Conservation (phyloP, 2,888 invertebrate genomes). For the Iselma pallidipennis region DNA sequence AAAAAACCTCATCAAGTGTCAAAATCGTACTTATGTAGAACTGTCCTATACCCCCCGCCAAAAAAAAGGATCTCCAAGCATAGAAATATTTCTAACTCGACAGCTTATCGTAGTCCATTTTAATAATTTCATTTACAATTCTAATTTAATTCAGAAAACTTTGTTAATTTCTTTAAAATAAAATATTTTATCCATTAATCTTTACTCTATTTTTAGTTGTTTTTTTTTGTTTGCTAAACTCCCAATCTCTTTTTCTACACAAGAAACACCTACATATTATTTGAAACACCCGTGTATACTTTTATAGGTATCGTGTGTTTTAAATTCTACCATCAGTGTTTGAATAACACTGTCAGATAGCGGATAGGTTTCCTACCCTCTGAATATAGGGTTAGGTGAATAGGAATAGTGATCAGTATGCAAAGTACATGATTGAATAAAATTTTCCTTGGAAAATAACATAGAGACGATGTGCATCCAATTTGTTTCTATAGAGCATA, state of each 20-base stretch:
- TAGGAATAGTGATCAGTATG: conserved; percentile 31
- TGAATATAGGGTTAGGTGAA: neutral
- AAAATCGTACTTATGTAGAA: no score
- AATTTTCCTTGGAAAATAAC: conserved; percentile 34
- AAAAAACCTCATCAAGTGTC: no score
- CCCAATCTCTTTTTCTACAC: neutral
- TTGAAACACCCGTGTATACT: no score
- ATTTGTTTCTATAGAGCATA: conserved; percentile 29
- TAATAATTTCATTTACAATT: neutral
- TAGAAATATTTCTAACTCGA: neutral
- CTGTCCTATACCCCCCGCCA: no score
- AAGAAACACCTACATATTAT: no score
- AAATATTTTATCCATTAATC: neutral
- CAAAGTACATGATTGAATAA: conserved; percentile 36
- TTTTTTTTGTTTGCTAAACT: neutral
- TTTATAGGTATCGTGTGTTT: neutral
- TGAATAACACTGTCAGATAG: neutral
- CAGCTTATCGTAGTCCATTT: neutral
- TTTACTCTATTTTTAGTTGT: neutral
- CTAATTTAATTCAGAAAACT: neutral
- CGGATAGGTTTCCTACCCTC: neutral
- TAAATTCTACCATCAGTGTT: neutral
- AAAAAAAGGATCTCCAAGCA: no score
- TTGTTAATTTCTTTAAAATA: neutral
- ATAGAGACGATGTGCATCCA: conserved; percentile 35